Evolutionary conservation across 2,797 vertebrate species (phyloP).

Genomic region (Mormyrops attenuatus): DNA sequence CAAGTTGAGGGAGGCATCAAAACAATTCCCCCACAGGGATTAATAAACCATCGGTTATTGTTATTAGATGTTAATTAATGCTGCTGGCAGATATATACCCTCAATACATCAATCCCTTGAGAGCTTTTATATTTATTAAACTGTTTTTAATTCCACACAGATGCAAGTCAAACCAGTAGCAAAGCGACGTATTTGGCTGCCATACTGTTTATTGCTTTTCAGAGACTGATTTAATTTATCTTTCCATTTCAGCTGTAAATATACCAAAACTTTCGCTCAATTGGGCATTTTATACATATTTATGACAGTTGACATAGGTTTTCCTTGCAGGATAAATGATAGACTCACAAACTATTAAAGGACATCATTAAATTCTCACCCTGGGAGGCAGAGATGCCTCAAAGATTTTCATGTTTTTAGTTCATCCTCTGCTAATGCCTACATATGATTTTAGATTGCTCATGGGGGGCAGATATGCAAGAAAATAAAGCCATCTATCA

Average conservation of each 20-base stretch:
- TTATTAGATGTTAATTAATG: not conserved
- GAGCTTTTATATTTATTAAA: slow-evolving; percentile 15
- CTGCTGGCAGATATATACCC: slow-evolving; percentile 13
- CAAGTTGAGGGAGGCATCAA: too few species aligned
- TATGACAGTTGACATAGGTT: not conserved
- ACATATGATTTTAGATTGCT: not conserved
- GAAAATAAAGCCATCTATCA: not conserved
- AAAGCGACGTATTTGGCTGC: not conserved
- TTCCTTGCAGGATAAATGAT: not conserved
- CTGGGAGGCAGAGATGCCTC: not conserved
- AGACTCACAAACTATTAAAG: not conserved
- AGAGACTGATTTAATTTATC: slow-evolving; percentile 12
- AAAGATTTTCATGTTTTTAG: not conserved
- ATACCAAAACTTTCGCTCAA: too few species aligned
- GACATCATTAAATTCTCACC: too few species aligned
- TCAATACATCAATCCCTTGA: not conserved
- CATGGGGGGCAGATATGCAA: not conserved
- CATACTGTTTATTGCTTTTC: not conserved
- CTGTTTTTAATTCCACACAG: slow-evolving; percentile 6
- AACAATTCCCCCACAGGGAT: too few species aligned
- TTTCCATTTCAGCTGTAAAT: not conserved
- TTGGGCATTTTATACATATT: not conserved
- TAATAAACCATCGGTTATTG: too few species aligned
- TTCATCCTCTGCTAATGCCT: not conserved
- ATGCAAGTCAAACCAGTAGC: not conserved